A percentile compares a stretch with the other conserved stretches of the same genome.
phyloP scores from a whole-genome alignment of 2,888 invertebrate species.

The Ochropleura leucogaster region DNA sequence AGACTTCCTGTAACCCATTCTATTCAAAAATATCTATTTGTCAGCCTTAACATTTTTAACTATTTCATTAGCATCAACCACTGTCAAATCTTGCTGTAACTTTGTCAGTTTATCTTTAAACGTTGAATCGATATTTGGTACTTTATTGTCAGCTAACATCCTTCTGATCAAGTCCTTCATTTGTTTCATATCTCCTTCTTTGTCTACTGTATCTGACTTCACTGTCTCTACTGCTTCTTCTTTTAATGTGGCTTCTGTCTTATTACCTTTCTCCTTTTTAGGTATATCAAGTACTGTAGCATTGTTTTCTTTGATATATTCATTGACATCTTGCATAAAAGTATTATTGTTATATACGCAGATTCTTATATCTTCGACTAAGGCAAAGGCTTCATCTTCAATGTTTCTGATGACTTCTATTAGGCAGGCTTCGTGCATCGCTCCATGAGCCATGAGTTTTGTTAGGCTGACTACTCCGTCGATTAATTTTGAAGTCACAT shows the following conservation, averaged over 20 bases:
- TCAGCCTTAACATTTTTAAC: constrained; percentile 61
- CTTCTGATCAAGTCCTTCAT: constrained; percentile 77
- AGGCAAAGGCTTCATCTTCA: constrained; percentile 81
- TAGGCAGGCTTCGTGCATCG: constrained; percentile 89
- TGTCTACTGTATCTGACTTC: constrained; percentile 1
- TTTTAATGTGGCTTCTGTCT: constrained; percentile 20
- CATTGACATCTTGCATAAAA: constrained; percentile 63
- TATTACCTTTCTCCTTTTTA: constrained; percentile 46
- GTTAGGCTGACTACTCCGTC: constrained; percentile 84
- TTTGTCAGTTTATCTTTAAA: constrained; percentile 75
- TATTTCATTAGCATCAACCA: constrained; percentile 68
- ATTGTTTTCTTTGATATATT: constrained; percentile 77
- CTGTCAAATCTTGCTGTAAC: constrained; percentile 71
- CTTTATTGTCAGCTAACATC: constrained; percentile 74
- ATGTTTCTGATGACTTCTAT: constrained; percentile 85
- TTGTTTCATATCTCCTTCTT: constrained; percentile 67
- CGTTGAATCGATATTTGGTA: constrained; percentile 68
- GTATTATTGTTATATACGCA: constrained; percentile 76
- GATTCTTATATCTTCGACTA: constrained; percentile 73
- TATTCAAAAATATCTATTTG: constrained; percentile 32
- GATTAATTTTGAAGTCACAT: constrained; percentile 81
- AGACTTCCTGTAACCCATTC: background rate
- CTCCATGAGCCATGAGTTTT: constrained; percentile 86
- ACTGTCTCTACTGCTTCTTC: background rate
- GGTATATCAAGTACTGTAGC: constrained; percentile 80